Evolutionary conservation across 2,113 vertebrate genomes (phyloP), one percentile per base, ranked within the genome.

Genomic region (Hippopotamus amphibius): DNA sequence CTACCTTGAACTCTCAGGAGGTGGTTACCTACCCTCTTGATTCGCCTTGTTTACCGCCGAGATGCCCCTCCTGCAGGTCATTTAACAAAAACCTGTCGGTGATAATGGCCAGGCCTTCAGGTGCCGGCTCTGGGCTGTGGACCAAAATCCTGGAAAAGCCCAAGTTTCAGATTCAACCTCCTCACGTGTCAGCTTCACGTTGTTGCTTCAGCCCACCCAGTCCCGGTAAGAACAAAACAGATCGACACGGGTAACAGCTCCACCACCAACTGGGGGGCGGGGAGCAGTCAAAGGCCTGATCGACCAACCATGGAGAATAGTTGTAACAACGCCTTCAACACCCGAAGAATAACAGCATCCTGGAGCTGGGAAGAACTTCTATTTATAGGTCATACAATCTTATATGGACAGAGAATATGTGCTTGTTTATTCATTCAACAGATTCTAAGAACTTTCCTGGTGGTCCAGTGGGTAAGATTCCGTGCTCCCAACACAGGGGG

Each of bases 351-450:
- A 84, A 69, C 0, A 66, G 33, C 15, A 65, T 71, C 57, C 19
- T 57, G 7, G 50, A 46, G 33, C 8, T 80, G 43, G n/a, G 66
- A 88, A 86, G 59, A 83, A 63, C 30, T 63, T 88, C 66, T 87
- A n/a, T 53, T 74, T 68, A 93, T 3, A 46, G 80, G 28, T 86
- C 50, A 53, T 50, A 85, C 17, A 41, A 30, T 71, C 30, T 59
- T 48, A 55, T 61, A 30, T 55, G 16, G 41, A 48, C 30, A 50
- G 26, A 90, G 76, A 76, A 26, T 28, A 5, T 17, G 7, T 65
- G 30, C 14, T 28, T 94, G 16, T 81, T 84, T 85, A 90, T n/a
- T 96, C 77, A 94, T 41, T 66, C 57, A 79, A 55, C 24, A 74
- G 59, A 81, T 61, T 76, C 80, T 59, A 69, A 37, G 37, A 37